These are phyloP conservation scores for Troides oblongomaculatus DNA, from an alignment of 2,888 invertebrate genomes.

Conservation along the genomic window DNA sequence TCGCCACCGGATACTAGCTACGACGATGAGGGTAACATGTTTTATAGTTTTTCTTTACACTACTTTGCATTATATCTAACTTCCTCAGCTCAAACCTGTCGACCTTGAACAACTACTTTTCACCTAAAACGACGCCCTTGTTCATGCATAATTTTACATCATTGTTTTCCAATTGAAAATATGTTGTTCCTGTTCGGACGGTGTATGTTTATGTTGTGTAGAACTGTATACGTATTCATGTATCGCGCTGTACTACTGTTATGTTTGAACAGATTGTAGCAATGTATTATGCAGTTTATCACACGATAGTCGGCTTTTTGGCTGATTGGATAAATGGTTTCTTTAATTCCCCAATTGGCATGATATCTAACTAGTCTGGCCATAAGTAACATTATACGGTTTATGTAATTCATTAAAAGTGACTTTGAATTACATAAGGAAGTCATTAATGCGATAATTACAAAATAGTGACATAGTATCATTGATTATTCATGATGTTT, in stretches of 20 bases:
- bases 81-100: constrained; percentile 38
- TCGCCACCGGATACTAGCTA: constrained; percentile 49
- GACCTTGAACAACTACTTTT: constrained; percentile 42
- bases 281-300: constrained; percentile 43
- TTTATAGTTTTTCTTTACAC: constrained; percentile 7
- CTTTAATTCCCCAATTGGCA: constrained; percentile 60
- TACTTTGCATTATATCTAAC: constrained; percentile 30
- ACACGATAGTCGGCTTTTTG: constrained; percentile 56
- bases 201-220: constrained; percentile 42
- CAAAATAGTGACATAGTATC: too few species aligned
- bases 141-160: constrained; percentile 29
- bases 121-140: not conserved
- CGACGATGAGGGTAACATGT: constrained; percentile 60
- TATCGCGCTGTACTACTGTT: constrained; percentile 38
- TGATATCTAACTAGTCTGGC: constrained; percentile 41
- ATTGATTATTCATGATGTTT: too few species aligned
- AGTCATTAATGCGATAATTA: too few species aligned
- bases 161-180: constrained; percentile 21
- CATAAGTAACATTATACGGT: not conserved
- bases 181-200: constrained; percentile 44
- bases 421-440: too few species aligned
- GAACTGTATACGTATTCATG: constrained; percentile 38
- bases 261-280: constrained; percentile 39
- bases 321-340: constrained; percentile 60
- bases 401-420: not conserved